Percentiles rank a stretch among this genome's conserved stretches.
Evolutionary conservation across 2,113 vertebrate species (phyloP).

Genomic region (Heliornis fulica): DNA sequence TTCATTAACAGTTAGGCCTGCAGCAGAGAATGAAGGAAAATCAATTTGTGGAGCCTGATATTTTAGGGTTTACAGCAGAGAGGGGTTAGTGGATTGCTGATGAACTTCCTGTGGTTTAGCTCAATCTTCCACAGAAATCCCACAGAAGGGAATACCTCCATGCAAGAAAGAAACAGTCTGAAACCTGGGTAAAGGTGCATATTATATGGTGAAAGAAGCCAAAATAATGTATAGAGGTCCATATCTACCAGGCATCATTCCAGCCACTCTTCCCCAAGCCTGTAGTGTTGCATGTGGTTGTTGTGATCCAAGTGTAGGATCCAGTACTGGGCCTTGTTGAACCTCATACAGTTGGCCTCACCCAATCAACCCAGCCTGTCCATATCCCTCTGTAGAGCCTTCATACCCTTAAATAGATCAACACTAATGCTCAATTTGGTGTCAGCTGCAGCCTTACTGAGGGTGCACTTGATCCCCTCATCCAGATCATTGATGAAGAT

Average conservation of each 20-base stretch:
- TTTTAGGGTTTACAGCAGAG: slow-evolving; percentile 39
- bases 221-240: background rate
- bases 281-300: too few relatives aligned
- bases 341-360: too few relatives aligned
- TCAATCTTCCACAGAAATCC: background rate
- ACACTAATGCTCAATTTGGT: background rate
- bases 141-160: background rate
- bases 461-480: background rate
- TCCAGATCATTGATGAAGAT: background rate
- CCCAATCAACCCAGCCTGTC: too few relatives aligned
- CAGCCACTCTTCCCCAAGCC: too few relatives aligned
- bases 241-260: too few relatives aligned
- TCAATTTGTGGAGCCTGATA: slow-evolving; percentile 25
- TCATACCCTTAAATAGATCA: background rate
- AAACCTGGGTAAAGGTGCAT: background rate
- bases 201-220: background rate
- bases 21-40: slow-evolving; percentile 56
- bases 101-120: background rate
- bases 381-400: too few relatives aligned
- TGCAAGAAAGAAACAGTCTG: background rate
- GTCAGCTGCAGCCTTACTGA: background rate
- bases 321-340: too few relatives aligned
- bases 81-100: background rate
- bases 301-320: too few relatives aligned
- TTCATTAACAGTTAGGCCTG: slow-evolving; percentile 62